Conservation (phyloP, 2,888 invertebrate genomes). For the Zaprionus bogoriensis region DNA sequence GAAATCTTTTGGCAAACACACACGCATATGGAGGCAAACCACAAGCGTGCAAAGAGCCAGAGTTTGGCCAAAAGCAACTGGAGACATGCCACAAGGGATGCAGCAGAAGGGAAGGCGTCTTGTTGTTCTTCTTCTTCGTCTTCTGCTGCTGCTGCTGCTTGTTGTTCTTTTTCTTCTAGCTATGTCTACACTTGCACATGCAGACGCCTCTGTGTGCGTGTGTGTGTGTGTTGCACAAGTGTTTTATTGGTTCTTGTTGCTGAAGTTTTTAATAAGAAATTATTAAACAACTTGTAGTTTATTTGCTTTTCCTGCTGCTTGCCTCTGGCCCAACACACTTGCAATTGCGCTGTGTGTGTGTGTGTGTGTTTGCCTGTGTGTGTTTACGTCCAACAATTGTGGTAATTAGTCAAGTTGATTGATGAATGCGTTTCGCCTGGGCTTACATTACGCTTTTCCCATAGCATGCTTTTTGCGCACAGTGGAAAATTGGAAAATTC, state of each 20-base stretch:
- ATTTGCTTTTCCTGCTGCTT: conserved; percentile 32
- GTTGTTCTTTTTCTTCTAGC: background rate
- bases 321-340: no score
- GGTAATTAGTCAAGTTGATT: conserved; percentile 75
- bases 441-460: conserved; percentile 21
- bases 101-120: background rate
- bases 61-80: conserved; percentile 28
- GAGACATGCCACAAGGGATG: conserved; percentile 14
- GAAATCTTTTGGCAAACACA: conserved; percentile 57
- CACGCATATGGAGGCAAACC: conserved; percentile 36
- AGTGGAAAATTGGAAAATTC: conserved; percentile 50
- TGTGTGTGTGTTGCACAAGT: conserved; percentile 42
- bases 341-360: background rate
- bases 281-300: conserved; percentile 64
- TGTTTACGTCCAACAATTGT: conserved; percentile 30
- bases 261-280: conserved; percentile 70
- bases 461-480: conserved; percentile 45
- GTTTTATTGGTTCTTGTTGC: conserved; percentile 39
- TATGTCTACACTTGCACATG: background rate
- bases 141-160: no score
- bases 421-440: conserved; percentile 50
- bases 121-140: background rate
- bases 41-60: conserved; percentile 24
- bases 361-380: background rate
- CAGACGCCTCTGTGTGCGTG: background rate